Evolutionary conservation across 1,140 invertebrate genomes (phyloP), one percentile per base, ranked within the genome.

Genomic region (Drusus annulatus): DNA sequence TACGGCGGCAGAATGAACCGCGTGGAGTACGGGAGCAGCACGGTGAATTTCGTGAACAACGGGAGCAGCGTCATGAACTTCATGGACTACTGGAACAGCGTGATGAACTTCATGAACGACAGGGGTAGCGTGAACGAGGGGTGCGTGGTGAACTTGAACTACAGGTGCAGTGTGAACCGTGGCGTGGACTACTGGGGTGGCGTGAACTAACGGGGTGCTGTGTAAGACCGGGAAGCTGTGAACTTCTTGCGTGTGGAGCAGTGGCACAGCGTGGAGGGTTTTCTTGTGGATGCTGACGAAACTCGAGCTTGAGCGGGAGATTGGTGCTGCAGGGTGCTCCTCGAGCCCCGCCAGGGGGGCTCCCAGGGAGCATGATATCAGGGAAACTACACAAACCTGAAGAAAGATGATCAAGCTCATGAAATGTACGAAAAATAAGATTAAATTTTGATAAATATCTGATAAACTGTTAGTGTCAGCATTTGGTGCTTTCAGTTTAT

Each of bases 101-200:
- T 69, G 69, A 58, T 60, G 58, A 60, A 60, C 21, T 60, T 60
- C 17, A 2, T 60, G 58, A 45, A 77, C 63, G 15, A 80, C 31
- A 1, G 73, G 58, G 19, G 65, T 0, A 23, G 84, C 81, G 16
- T 71, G 68, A 7, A 87, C 81, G 50, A 85, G 85, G 25, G 88
- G 87, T 7, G 88, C 85, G 77, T 87, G 87, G 52, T 86, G 85
- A 19, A 69, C 65, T 36, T 36, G 31, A 7, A 87, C 85, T 8
- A 86, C 80, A 23, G 86, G 31, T 10, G 36, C 36, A 19, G 17
- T 45, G 36, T 69, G 68, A 15, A 71, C 68, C 45, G 16, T 25
- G 45, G 85, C 10, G 50, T 71, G 68, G 17, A 71, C 19, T 5
- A 71, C 19, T 1, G 68, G 68, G 4, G 65, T 25, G 2, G 68